Base-by-base conservation (phyloP, 2,797 vertebrate species). In the Tauraco hartlaubi region DNA sequence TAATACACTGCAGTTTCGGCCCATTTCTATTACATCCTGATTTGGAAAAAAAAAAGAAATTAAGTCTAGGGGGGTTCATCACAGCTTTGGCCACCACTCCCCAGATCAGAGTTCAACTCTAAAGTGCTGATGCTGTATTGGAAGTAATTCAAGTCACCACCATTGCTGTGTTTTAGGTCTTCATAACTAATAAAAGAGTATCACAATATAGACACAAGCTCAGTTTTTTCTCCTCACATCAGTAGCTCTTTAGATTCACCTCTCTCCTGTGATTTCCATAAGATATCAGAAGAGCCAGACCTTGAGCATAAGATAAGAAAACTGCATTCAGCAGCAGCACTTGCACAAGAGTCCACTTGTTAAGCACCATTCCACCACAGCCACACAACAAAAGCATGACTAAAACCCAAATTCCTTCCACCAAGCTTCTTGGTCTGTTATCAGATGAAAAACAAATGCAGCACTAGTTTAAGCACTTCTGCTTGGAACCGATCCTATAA, bases 341-440 rank as follows among this genome's bases (percentile, higher is more conserved):
- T 74, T 5, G 2, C 4, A 14, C 39, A 82, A n/a, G 49, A 55
- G 48, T 54, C 61, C 61, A 39, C 82, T 91, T 58, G 64, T 43
- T 91, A 49, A 88, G 41, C 49, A 67, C 41, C 3, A 1, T 77
- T 91, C 63, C 63, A 90, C 64, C 1, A 0, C 59, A 88, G 79
- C 56, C 77, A 63, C 48, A 64, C 48, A 77, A 49, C 7, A 83
- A 90, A 83, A 94, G 31, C 43, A 35, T 18, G 18, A 74, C 56
- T 83, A 71, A 92, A 96, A 54, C 39, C 21, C 37, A 66, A 46
- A 87, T 51, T 93, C 71, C 64, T 82, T 66, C 71, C 77, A 92
- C 71, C 17, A 31, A 71, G 22, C 9, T 66, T 37, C 75, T 87
- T 63, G 52, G 52, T 44, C 75, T 67, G 48, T 79, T 80, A 77